Evolutionary conservation across 2,797 vertebrate species (phyloP).

Genomic region (Pelodytes ibericus): DNA sequence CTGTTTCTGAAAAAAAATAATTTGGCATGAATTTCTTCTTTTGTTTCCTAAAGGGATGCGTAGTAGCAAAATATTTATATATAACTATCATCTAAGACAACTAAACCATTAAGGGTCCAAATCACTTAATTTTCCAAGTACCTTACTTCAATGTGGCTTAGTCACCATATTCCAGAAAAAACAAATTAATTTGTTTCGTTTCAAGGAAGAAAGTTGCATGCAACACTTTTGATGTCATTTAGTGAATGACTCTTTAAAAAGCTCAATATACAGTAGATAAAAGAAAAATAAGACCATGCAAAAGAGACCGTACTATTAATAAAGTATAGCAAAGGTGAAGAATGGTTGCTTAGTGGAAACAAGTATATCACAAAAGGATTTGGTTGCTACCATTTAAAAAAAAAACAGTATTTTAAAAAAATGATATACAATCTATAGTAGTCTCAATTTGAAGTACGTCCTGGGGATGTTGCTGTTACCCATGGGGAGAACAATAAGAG

Average conservation of each 20-base stretch:
- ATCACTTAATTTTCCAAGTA: neutral
- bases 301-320: neutral
- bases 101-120: neutral
- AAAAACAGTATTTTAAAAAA: too few relatives aligned
- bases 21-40: too few relatives aligned
- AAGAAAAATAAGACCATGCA: slow-evolving; percentile 2
- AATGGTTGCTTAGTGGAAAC: too few relatives aligned
- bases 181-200: neutral
- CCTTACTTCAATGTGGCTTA: neutral
- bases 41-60: neutral
- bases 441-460: too few relatives aligned
- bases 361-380: too few relatives aligned
- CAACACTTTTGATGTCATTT: slow-evolving; percentile 1
- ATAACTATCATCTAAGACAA: neutral
- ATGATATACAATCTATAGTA: too few relatives aligned
- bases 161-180: slow-evolving; percentile 7
- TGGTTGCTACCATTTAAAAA: too few relatives aligned
- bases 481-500: too few relatives aligned
- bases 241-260: neutral
- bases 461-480: too few relatives aligned
- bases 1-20: too few relatives aligned
- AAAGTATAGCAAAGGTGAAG: too few relatives aligned
- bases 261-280: neutral
- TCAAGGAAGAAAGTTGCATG: slow-evolving; percentile 21
- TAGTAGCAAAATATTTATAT: neutral